Evolutionary conservation across 1,140 invertebrate genomes (phyloP).

Genomic region (Antheraea mylitta): DNA sequence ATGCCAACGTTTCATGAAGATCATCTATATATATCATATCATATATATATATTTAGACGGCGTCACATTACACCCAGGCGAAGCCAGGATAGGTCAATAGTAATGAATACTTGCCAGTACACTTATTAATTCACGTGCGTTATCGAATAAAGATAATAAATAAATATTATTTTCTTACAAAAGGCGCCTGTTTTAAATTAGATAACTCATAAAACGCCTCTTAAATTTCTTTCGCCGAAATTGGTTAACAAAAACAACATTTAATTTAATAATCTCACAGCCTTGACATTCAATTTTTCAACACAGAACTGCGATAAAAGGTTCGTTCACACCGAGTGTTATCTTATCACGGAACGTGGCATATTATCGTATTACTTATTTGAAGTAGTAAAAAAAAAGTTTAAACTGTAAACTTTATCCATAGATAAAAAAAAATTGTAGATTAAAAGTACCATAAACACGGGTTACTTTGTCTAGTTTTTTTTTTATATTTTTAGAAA

Average conservation of each 20-base stretch:
- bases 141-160: too few relatives aligned
- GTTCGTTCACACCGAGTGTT: neutral
- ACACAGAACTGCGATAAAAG: neutral
- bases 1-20: too few relatives aligned
- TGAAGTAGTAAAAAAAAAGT: neutral
- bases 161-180: too few relatives aligned
- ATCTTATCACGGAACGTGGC: neutral
- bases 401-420: neutral
- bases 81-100: too few relatives aligned
- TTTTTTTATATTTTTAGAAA: too few relatives aligned
- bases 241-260: neutral
- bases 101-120: too few relatives aligned
- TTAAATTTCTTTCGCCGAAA: neutral
- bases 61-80: too few relatives aligned
- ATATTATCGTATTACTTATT: neutral
- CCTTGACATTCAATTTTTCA: slow-evolving; percentile 1
- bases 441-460: too few relatives aligned
- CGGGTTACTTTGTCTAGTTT: too few relatives aligned
- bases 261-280: neutral
- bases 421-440: neutral
- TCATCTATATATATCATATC: too few relatives aligned
- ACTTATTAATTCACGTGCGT: too few relatives aligned
- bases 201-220: neutral
- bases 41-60: too few relatives aligned
- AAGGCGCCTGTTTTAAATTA: neutral